Percentiles rank a stretch among this genome's conserved stretches.
phyloP scores from a whole-genome alignment of 2,888 invertebrate genomes.

The Sepioteuthis lessoniana region DNA sequence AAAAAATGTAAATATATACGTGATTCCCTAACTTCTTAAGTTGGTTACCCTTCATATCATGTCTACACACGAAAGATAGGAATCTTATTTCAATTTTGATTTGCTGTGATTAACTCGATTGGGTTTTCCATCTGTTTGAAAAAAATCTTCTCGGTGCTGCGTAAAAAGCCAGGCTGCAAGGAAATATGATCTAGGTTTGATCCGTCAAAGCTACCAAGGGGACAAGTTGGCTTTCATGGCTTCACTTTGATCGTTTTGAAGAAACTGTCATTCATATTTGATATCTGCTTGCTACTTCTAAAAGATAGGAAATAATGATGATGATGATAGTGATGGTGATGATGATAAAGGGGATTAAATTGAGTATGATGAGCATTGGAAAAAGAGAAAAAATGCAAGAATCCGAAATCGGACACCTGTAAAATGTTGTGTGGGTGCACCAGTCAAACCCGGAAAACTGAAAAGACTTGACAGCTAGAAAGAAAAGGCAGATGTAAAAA shows the following conservation, averaged over 20 bases:
- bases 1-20: too few relatives aligned
- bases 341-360: background rate
- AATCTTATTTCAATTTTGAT: background rate
- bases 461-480: background rate
- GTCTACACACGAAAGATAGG: too few relatives aligned
- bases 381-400: background rate
- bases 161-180: background rate
- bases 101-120: background rate
- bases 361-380: background rate
- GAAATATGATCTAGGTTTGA: background rate
- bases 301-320: background rate
- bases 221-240: background rate
- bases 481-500: background rate
- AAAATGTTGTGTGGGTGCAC: background rate
- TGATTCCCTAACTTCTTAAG: too few relatives aligned
- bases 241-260: background rate
- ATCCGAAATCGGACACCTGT: background rate
- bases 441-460: background rate
- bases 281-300: background rate
- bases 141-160: background rate
- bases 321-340: background rate
- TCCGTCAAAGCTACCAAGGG: background rate
- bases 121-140: background rate
- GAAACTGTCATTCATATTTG: background rate
- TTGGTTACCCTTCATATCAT: too few relatives aligned